These are phyloP conservation scores for Pomacea canaliculata DNA, from an alignment of 2,888 invertebrate species.

Conservation along the genomic window DNA sequence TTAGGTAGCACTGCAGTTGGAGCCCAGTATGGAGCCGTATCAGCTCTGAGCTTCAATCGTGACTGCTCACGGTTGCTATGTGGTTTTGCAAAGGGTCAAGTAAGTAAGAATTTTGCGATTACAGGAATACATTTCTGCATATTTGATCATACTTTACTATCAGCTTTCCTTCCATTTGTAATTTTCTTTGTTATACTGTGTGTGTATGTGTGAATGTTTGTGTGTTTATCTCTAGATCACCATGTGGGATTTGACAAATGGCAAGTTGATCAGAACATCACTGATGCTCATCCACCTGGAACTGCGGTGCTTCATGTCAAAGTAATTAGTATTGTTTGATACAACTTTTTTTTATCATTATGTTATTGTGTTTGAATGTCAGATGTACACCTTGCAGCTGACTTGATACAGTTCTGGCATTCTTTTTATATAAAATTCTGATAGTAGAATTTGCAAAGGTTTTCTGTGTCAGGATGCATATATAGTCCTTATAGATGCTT, in stretches of 20 bases:
- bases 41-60: conserved; percentile 83
- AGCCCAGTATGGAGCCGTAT: conserved; percentile 77
- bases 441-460: too few species aligned
- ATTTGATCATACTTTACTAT: background rate
- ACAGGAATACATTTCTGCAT: background rate
- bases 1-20: conserved; percentile 78
- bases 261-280: conserved; percentile 80
- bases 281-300: conserved; percentile 86
- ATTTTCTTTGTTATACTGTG: too few species aligned
- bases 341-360: too few species aligned
- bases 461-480: too few species aligned
- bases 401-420: too few species aligned
- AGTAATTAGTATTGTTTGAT: conserved; percentile 63
- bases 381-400: too few species aligned
- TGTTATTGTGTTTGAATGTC: too few species aligned
- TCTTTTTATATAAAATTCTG: too few species aligned
- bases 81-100: conserved; percentile 82
- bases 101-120: conserved; percentile 35
- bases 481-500: too few species aligned
- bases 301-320: conserved; percentile 84
- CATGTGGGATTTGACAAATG: conserved; percentile 86
- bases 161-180: background rate
- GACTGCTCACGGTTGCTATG: conserved; percentile 88
- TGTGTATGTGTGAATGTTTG: too few species aligned
- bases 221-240: conserved; percentile 75